Percentiles rank a stretch among this genome's conserved stretches.
Evolutionary conservation across 2,888 invertebrate species (phyloP).

Genomic region (Drosophila mercatorum): DNA sequence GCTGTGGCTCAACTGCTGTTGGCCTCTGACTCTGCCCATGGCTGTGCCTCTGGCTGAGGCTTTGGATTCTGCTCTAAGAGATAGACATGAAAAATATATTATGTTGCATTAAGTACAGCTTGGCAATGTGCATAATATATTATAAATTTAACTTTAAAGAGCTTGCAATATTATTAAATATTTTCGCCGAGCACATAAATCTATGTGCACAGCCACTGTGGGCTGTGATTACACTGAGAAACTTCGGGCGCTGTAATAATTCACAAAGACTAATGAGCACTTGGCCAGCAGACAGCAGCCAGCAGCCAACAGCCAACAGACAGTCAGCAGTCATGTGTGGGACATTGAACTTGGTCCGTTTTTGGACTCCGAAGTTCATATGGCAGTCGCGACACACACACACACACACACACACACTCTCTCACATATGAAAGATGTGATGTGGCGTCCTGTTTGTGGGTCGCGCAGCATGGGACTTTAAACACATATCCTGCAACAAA

Average conservation of each 20-base stretch:
- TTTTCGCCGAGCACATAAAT: neutral
- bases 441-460: conserved; percentile 21
- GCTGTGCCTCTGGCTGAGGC: too few species aligned
- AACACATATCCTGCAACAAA: conserved; percentile 50
- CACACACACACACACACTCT: conserved; percentile 8
- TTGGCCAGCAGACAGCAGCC: conserved; percentile 1
- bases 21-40: too few species aligned
- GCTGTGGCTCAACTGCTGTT: too few species aligned
- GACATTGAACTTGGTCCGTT: conserved; percentile 63
- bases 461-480: conserved; percentile 48
- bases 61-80: too few species aligned
- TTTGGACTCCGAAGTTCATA: conserved; percentile 16
- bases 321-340: neutral
- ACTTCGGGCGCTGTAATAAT: conserved; percentile 18
- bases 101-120: neutral
- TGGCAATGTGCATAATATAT: neutral
- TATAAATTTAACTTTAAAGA: neutral
- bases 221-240: conserved; percentile 6
- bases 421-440: conserved; percentile 16
- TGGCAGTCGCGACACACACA: conserved; percentile 23
- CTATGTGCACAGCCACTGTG: neutral
- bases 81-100: too few species aligned
- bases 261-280: conserved; percentile 25
- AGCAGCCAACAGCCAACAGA: neutral
- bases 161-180: neutral